These are phyloP conservation scores for Alviniconcha marisindica DNA, from an alignment of 1,140 invertebrate species.

Conservation along the genomic window DNA sequence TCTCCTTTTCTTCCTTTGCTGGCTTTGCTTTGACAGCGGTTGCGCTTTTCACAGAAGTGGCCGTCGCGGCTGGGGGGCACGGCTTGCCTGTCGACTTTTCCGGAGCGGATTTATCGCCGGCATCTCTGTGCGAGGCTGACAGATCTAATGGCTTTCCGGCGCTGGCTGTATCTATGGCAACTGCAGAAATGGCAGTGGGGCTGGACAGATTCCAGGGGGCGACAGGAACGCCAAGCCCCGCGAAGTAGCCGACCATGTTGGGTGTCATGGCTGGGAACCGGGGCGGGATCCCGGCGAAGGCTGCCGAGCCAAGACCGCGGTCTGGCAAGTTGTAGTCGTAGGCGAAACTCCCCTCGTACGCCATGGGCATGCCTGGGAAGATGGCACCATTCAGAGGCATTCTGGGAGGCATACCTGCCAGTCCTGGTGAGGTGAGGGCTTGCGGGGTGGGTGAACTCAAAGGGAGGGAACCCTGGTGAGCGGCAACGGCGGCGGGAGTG, in stretches of 20 bases:
- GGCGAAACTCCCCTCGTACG: conserved; percentile 34
- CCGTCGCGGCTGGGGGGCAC: conserved; percentile 16
- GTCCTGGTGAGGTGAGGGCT: not conserved
- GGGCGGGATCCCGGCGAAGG: conserved; percentile 36
- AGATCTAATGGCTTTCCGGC: conserved; percentile 65
- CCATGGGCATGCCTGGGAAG: conserved; percentile 25
- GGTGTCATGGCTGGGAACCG: conserved; percentile 29
- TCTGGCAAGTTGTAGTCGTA: conserved; percentile 72
- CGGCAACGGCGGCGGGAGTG: not conserved
- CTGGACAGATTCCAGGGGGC: conserved; percentile 54
- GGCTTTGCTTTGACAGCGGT: not conserved
- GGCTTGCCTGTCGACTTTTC: conserved; percentile 12
- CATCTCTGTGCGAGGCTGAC: conserved; percentile 59
- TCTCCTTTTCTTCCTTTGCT: conserved; percentile 25
- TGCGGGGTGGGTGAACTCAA: not conserved
- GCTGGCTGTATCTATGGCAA: conserved; percentile 45
- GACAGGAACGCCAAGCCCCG: conserved; percentile 42
- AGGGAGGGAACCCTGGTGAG: conserved; percentile 5
- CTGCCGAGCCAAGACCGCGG: conserved; percentile 59
- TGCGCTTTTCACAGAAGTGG: not conserved
- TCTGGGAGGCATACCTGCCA: conserved; percentile 14
- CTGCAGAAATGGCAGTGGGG: conserved; percentile 50
- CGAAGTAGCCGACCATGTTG: conserved; percentile 55
- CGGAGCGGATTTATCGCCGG: conserved; percentile 13
- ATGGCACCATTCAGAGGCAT: conserved; percentile 31